Evolutionary conservation across 2,888 invertebrate species (phyloP), one percentile per base, ranked within the genome.

Genomic region (Lissocephala sabroskyi): DNA sequence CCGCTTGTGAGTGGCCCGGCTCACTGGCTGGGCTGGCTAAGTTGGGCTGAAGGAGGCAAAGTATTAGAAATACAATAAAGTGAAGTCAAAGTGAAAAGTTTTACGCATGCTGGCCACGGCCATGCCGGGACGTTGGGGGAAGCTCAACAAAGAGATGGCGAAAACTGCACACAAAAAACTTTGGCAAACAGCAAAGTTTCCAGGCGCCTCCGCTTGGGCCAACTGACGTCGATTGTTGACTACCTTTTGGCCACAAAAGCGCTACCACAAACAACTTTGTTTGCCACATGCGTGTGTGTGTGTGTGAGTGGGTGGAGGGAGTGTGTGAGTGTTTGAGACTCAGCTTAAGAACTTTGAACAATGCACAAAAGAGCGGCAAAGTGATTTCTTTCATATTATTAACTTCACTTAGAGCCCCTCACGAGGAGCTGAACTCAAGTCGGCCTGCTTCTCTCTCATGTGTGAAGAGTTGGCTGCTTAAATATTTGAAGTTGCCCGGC

Each of bases 1-100:
- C 60, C 43, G 45, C 5, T 18, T 13, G 35, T 23, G 23, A 23
- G 23, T 23, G 3, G 23, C 28, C 23, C 45, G 48, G 37, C 11
- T 39, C 28, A 23, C 28, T 35, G 36, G 42, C 14, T 57, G 74
- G 54, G 23, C 23, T 23, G 23, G 23, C 23, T 7, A 23, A 23
- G 23, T 23, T 23, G 46, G 61, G 75, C 71, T 77, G 73, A 64
- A 73, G n/a, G n/a, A 66, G 64, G 62, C 65, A 75, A 78, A 75
- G 74, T 78, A 76, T 76, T 76, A 79, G 76, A 76, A 76, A 78
- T 65, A 78, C 77, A 78, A 79, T 79, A 76, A 79, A 79, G 74
- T 70, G 66, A 62, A 76, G 66, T 79, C 76, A 79, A 76, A 76
- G 76, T 79, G 70, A 76, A 76, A 76, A 76, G 76, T 76, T 76